phyloP scores from a whole-genome alignment of 2,888 invertebrate species.

The Branchinecta sandiegonensis region DNA sequence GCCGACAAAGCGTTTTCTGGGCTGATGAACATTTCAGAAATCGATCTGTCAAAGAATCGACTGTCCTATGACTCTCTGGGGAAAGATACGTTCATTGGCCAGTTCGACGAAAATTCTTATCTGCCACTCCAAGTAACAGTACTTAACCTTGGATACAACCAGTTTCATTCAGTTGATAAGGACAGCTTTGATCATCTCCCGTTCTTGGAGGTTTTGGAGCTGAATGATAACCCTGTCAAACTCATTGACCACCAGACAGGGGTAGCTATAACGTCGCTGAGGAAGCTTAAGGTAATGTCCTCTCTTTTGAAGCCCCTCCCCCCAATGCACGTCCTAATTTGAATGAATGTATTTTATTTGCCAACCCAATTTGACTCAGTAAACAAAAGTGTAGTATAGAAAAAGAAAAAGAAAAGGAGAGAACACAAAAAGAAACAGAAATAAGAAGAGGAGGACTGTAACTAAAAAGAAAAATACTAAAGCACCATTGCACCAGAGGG shows the following conservation, averaged over 20 bases:
- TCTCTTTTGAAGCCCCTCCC: too few relatives aligned
- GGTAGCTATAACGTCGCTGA: conserved; percentile 49
- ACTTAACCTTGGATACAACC: conserved; percentile 53
- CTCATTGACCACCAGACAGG: conserved; percentile 48
- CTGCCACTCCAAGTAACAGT: conserved; percentile 46
- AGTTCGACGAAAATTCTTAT: conserved; percentile 39
- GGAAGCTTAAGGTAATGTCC: conserved; percentile 45
- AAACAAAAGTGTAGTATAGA: too few relatives aligned
- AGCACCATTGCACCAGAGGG: too few relatives aligned
- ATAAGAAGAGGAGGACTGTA: too few relatives aligned
- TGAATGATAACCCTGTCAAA: conserved; percentile 58
- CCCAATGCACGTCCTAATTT: too few relatives aligned
- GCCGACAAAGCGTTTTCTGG: conserved; percentile 47
- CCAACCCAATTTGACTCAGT: too few relatives aligned
- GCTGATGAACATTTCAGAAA: conserved; percentile 44
- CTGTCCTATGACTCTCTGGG: conserved; percentile 44
- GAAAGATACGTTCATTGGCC: conserved; percentile 50
- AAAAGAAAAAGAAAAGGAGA: too few relatives aligned
- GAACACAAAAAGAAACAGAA: too few relatives aligned
- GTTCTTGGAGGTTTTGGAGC: conserved; percentile 47
- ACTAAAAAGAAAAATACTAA: too few relatives aligned
- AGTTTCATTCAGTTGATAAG: conserved; percentile 50
- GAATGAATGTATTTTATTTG: too few relatives aligned
- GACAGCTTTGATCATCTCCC: conserved; percentile 61
- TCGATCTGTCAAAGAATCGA: conserved; percentile 56